Evolutionary conservation across 2,797 vertebrate genomes (phyloP).

Genomic region (Poeciliopsis presidionis): DNA sequence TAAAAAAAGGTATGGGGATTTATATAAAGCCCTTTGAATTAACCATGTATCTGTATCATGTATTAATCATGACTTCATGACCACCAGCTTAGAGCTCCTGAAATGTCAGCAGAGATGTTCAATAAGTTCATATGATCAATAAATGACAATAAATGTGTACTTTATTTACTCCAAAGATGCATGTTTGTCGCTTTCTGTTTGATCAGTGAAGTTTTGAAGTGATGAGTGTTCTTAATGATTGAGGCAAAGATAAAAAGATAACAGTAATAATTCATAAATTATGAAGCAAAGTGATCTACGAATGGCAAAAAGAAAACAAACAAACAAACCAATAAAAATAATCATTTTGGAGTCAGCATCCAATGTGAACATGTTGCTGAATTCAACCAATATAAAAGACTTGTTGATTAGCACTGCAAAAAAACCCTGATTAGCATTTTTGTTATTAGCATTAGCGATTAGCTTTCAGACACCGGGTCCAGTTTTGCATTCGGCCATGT

Average conservation of each 20-base stretch:
- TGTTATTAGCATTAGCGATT: no score
- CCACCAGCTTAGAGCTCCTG: background rate
- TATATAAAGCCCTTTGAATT: background rate
- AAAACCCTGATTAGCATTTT: background rate
- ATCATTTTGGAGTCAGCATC: background rate
- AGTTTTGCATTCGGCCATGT: background rate
- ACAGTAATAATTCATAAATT: background rate
- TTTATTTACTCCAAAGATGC: background rate
- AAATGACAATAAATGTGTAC: background rate
- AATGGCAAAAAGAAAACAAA: background rate
- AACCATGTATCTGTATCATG: background rate
- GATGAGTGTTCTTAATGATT: background rate
- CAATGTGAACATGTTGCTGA: background rate
- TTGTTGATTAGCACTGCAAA: background rate
- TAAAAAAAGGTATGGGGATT: conserved; percentile 28
- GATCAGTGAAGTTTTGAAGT: background rate
- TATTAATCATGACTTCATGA: background rate
- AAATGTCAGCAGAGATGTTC: background rate
- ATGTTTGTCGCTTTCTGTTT: background rate
- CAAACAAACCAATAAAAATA: background rate
- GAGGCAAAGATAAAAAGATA: background rate
- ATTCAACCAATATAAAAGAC: background rate
- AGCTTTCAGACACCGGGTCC: background rate
- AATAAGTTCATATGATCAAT: conserved; percentile 10
- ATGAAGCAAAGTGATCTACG: background rate